These are phyloP conservation scores for Parnassius orleans DNA, from an alignment of 2,888 invertebrate species.

Conservation along the genomic window DNA sequence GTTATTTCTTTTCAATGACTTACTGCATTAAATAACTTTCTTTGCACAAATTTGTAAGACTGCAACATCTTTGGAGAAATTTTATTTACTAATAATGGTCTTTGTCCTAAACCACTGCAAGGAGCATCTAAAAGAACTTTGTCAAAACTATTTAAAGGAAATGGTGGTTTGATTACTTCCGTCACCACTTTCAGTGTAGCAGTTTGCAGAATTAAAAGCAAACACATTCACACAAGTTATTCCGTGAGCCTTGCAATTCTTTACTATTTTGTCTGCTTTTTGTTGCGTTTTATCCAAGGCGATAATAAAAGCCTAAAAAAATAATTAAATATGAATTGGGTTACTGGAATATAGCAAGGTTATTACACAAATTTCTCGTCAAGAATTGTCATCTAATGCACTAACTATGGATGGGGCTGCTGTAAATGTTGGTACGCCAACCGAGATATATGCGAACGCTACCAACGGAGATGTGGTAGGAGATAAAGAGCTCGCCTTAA, in stretches of 20 bases:
- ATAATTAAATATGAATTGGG: constrained; percentile 5
- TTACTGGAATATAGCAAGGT: too few species aligned
- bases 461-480: too few species aligned
- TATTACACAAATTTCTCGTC: not conserved
- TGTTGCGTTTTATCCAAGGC: constrained; percentile 88
- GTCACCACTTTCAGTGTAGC: constrained; percentile 54
- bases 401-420: too few species aligned
- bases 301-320: constrained; percentile 81
- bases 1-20: constrained; percentile 34
- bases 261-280: constrained; percentile 82
- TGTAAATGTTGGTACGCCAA: too few species aligned
- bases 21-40: constrained; percentile 83
- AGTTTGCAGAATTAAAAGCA: constrained; percentile 88
- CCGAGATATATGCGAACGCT: too few species aligned
- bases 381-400: not conserved
- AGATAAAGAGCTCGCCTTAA: too few species aligned
- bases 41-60: constrained; percentile 89
- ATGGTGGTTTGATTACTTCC: constrained; percentile 85
- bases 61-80: constrained; percentile 84
- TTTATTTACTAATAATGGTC: constrained; percentile 85
- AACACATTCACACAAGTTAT: constrained; percentile 82
- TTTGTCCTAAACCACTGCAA: constrained; percentile 93
- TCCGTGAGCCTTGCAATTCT: constrained; percentile 79
- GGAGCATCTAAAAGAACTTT: constrained; percentile 92
- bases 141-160: constrained; percentile 84